Evolutionary conservation across 2,797 vertebrate species (phyloP).

Genomic region (Hydrophis major): DNA sequence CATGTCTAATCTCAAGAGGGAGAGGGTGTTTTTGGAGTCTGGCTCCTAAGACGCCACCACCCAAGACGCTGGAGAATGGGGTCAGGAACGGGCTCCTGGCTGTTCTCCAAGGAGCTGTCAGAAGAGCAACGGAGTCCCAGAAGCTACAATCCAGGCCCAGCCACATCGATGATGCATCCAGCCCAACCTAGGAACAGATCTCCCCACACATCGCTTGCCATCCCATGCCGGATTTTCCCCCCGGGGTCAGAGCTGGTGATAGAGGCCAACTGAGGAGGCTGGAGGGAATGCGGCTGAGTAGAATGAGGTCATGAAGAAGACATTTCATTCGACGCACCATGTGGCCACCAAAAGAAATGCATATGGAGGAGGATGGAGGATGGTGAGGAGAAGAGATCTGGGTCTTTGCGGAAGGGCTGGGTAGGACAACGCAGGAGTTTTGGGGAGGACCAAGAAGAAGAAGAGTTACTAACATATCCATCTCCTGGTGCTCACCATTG

Average conservation of each 20-base stretch:
- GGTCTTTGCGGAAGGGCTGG: neutral
- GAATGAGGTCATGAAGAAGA: slow-evolving; percentile 2
- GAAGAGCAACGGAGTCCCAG: neutral
- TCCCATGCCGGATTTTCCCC: too few relatives aligned
- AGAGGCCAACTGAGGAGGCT: neutral
- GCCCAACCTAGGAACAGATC: neutral
- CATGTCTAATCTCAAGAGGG: neutral
- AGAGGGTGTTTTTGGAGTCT: neutral
- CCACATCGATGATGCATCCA: slow-evolving; percentile 6
- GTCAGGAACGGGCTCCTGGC: slow-evolving; percentile 17
- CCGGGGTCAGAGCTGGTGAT: neutral
- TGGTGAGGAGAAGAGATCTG: neutral
- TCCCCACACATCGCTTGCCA: neutral
- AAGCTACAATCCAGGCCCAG: neutral
- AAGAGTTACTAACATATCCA: too few relatives aligned
- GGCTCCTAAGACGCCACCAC: slow-evolving; percentile 2
- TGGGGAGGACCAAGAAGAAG: neutral
- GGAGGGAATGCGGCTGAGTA: neutral
- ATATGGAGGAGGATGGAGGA: too few relatives aligned
- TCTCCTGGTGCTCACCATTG: neutral
- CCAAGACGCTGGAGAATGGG: slow-evolving; percentile 15
- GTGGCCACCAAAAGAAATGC: neutral
- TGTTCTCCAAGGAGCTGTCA: slow-evolving; percentile 3
- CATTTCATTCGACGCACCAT: neutral
- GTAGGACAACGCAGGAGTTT: too few relatives aligned